Evolutionary conservation across 2,888 invertebrate species (phyloP).

Genomic region (Lacanobia oleracea): DNA sequence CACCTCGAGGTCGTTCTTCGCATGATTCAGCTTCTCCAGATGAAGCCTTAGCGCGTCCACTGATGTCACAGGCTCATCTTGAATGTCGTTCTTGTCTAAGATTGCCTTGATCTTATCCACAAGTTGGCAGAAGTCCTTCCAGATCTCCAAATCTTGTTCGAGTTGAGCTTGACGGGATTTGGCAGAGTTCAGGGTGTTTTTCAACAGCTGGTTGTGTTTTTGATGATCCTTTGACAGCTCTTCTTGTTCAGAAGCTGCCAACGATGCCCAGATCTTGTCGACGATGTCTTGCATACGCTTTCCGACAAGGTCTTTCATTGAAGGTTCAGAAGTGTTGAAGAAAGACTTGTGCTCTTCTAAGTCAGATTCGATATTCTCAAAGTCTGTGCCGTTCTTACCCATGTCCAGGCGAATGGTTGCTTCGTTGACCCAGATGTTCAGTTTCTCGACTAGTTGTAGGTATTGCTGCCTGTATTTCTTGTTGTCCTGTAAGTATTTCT

Average conservation of each 20-base stretch:
- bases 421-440: constrained; percentile 96
- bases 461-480: constrained; percentile 95
- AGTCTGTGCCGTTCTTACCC: constrained; percentile 96
- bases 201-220: constrained; percentile 94
- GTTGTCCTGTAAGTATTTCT: constrained; percentile 95
- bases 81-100: constrained; percentile 93
- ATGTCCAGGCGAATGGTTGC: constrained; percentile 94
- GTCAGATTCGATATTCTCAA: constrained; percentile 95
- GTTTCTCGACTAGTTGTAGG: constrained; percentile 93
- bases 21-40: constrained; percentile 95
- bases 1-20: constrained; percentile 93
- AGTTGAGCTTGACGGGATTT: constrained; percentile 94
- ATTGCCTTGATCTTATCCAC: constrained; percentile 94
- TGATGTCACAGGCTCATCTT: constrained; percentile 95
- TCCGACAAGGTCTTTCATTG: constrained; percentile 94
- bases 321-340: constrained; percentile 94
- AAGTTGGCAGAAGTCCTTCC: constrained; percentile 95
- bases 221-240: constrained; percentile 95
- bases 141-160: constrained; percentile 95
- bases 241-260: constrained; percentile 95
- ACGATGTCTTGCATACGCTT: constrained; percentile 95
- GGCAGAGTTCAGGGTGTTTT: constrained; percentile 95
- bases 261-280: constrained; percentile 96
- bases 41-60: constrained; percentile 96
- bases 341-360: constrained; percentile 97